Conservation (phyloP, 2,113 vertebrate species). For the Mirza zaza region DNA sequence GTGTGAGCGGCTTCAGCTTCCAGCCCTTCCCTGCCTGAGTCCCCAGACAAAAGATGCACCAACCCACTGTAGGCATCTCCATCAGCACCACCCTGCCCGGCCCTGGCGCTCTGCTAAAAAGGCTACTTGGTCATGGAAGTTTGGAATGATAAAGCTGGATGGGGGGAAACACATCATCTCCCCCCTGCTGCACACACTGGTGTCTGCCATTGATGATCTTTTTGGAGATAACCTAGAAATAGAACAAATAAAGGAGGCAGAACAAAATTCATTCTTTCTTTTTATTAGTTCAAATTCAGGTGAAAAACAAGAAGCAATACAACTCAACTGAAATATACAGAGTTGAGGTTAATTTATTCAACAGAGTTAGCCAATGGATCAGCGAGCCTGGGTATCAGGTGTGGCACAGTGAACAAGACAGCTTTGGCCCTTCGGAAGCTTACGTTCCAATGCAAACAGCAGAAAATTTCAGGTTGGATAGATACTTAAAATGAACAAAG, state of each 20-base stretch:
- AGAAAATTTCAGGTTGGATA: not conserved
- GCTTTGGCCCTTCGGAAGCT: not conserved
- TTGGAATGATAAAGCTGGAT: not conserved
- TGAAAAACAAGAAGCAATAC: not conserved
- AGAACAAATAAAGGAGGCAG: slow-evolving; percentile 7
- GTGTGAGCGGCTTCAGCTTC: not conserved
- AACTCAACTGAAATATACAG: not conserved
- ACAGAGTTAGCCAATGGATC: not conserved
- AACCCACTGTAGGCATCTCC: not conserved
- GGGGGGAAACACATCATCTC: not conserved
- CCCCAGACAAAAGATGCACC: not conserved
- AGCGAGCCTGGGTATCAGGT: not conserved
- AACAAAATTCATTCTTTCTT: not conserved
- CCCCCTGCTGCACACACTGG: not conserved
- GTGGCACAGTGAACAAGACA: not conserved
- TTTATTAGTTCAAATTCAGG: slow-evolving; percentile 58
- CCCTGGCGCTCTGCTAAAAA: not conserved
- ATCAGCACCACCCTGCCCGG: not conserved
- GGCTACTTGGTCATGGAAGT: not conserved
- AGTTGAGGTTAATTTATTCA: not conserved
- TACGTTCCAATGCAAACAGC: slow-evolving; percentile 7
- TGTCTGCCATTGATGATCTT: not conserved
- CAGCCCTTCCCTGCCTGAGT: not conserved
- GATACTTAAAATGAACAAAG: not conserved
- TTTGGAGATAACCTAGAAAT: not conserved